Evolutionary conservation across 2,797 vertebrate genomes (phyloP).

Genomic region (Acanthis flammea): DNA sequence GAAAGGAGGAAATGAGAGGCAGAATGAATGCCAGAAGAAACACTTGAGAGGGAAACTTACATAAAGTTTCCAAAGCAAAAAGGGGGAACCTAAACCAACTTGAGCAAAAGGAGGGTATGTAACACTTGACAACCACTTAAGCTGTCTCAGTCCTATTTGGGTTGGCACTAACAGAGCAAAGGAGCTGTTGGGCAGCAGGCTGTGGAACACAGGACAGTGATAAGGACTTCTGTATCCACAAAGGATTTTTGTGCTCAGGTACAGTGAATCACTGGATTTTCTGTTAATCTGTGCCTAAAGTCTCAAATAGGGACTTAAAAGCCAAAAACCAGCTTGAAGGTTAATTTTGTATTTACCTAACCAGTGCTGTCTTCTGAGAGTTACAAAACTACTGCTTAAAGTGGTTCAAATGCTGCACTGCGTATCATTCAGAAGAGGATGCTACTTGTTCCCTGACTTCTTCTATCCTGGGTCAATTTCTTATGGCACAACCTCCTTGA

Average conservation of each 20-base stretch:
- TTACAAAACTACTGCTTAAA: background rate
- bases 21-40: background rate
- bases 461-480: background rate
- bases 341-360: background rate
- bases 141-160: background rate
- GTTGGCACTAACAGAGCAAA: background rate
- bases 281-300: background rate
- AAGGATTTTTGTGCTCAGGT: background rate
- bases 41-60: background rate
- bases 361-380: background rate
- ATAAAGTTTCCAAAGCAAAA: background rate
- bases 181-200: background rate
- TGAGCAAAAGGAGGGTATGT: background rate
- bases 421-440: background rate
- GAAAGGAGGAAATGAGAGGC: background rate
- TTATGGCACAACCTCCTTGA: background rate
- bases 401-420: background rate
- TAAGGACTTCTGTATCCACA: background rate
- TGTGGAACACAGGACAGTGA: background rate
- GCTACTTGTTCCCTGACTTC: background rate
- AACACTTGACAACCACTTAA: background rate
- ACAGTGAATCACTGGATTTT: background rate
- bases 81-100: background rate
- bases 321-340: background rate
- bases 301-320: background rate